Conservation (phyloP, 1,140 invertebrate species). For the Leptestheria dahalacensis region DNA sequence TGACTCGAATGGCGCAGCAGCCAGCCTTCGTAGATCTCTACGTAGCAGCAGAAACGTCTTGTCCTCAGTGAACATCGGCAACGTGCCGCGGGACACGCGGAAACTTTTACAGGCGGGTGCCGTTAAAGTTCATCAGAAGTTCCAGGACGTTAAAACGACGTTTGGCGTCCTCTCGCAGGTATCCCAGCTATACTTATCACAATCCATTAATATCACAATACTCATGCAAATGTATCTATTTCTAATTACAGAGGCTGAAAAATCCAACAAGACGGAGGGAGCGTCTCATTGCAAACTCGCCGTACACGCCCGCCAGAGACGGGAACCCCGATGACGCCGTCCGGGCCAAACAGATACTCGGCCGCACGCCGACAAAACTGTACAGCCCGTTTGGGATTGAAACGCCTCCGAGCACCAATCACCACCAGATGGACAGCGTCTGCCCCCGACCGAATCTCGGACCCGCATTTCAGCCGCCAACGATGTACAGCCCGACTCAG, state of each 20-base stretch:
- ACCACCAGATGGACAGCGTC: conserved; percentile 10
- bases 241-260: conserved; percentile 33
- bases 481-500: conserved; percentile 8
- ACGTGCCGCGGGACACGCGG: background rate
- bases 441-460: background rate
- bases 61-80: conserved; percentile 10
- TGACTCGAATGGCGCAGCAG: background rate
- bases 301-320: conserved; percentile 28
- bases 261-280: conserved; percentile 39
- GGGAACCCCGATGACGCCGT: too few species aligned
- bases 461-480: background rate
- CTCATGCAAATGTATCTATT: background rate
- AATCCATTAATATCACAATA: background rate
- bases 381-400: conserved; percentile 48
- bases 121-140: conserved; percentile 39
- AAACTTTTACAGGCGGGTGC: conserved; percentile 32
- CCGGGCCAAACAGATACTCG: conserved; percentile 30
- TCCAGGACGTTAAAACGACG: conserved; percentile 37
- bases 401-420: conserved; percentile 29
- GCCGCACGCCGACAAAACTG: conserved; percentile 43
- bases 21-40: background rate
- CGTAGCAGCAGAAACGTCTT: background rate
- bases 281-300: conserved; percentile 36
- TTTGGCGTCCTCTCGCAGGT: conserved; percentile 43
- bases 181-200: conserved; percentile 7